Conservation (phyloP, 1,140 invertebrate genomes). For the Lepidostoma basale region DNA sequence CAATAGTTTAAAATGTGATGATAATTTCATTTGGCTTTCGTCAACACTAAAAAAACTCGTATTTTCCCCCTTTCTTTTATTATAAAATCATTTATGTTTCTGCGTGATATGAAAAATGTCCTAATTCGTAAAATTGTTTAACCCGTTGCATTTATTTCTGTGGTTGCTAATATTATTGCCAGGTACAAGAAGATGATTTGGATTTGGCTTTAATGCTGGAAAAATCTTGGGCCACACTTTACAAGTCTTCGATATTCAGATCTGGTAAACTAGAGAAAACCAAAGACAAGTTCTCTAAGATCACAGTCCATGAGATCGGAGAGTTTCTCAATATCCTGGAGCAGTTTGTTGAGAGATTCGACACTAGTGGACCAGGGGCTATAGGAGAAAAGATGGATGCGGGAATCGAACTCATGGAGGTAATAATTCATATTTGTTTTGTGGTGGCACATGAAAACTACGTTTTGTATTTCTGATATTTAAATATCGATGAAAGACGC, state of each 20-base stretch:
- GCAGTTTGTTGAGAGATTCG: constrained; percentile 75
- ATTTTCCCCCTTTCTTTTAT: too few species aligned
- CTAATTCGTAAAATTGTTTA: too few species aligned
- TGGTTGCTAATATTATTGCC: background rate
- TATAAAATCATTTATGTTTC: too few species aligned
- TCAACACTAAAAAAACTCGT: too few species aligned
- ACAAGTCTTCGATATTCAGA: constrained; percentile 70
- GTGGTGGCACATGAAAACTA: background rate
- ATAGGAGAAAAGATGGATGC: constrained; percentile 77
- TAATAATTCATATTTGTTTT: constrained; percentile 45
- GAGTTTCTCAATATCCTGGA: constrained; percentile 70
- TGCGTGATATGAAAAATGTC: too few species aligned
- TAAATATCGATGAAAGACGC: too few species aligned
- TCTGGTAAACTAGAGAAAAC: constrained; percentile 72
- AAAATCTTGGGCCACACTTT: constrained; percentile 71
- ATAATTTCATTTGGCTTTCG: too few species aligned
- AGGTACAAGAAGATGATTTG: constrained; percentile 61
- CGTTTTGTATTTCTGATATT: too few species aligned
- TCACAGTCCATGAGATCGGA: constrained; percentile 74
- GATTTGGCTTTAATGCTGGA: constrained; percentile 66
- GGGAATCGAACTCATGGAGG: constrained; percentile 72
- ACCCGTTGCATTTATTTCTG: too few species aligned
- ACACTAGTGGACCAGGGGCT: constrained; percentile 75
- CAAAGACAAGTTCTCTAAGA: constrained; percentile 78
- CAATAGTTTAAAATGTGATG: too few species aligned